Percentiles rank a stretch among this genome's conserved stretches.
phyloP scores from a whole-genome alignment of 2,888 invertebrate genomes.

The Torymus texanus region DNA sequence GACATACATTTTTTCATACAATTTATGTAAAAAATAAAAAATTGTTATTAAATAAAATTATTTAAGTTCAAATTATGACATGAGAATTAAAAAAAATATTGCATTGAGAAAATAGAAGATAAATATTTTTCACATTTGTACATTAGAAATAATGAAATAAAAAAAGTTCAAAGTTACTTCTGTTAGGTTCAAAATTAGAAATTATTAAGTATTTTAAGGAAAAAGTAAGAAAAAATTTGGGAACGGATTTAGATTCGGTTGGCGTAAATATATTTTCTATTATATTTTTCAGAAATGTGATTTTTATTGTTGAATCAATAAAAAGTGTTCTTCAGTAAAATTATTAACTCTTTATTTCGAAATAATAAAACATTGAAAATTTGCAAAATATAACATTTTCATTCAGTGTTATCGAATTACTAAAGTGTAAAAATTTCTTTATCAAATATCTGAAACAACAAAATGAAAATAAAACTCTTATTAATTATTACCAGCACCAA shows the following conservation, averaged over 20 bases:
- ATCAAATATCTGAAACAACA: constrained; percentile 42
- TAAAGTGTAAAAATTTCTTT: constrained; percentile 16
- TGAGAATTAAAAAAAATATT: constrained; percentile 6
- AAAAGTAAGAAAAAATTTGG: background rate
- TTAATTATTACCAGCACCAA: constrained; percentile 71
- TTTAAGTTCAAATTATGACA: constrained; percentile 18
- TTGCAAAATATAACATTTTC: constrained; percentile 42
- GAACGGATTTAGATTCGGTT: background rate
- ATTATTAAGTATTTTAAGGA: background rate
- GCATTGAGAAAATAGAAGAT: constrained; percentile 24
- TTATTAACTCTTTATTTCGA: constrained; percentile 39
- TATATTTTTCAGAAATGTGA: background rate
- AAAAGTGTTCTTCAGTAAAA: constrained; percentile 9
- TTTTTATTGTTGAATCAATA: constrained; percentile 26
- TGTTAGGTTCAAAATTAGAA: background rate
- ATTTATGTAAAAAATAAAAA: constrained; percentile 26
- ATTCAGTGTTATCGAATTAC: constrained; percentile 26
- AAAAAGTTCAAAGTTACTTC: constrained; percentile 17
- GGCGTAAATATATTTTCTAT: no score
- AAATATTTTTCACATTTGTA: constrained; percentile 48
- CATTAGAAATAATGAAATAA: constrained; percentile 26
- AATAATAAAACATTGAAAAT: constrained; percentile 37
- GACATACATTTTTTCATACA: constrained; percentile 6
- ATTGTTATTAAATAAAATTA: constrained; percentile 12
- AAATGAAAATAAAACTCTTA: constrained; percentile 38